phyloP scores from a whole-genome alignment of 2,113 vertebrate genomes.

The Picathartes gymnocephalus region DNA sequence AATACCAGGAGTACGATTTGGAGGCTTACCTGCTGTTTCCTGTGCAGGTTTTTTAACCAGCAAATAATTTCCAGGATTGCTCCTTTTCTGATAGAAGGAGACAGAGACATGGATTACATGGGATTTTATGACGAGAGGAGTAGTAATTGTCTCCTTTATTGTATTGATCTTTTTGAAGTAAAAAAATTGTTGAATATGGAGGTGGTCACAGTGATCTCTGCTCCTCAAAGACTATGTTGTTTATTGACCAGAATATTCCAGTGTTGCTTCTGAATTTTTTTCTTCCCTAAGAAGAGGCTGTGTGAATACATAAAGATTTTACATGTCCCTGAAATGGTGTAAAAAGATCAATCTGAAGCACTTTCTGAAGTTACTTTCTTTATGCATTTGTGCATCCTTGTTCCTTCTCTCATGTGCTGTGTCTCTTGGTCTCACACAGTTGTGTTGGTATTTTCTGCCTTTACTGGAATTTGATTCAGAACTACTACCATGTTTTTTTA shows the following conservation, averaged over 20 bases:
- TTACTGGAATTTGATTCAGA: background rate
- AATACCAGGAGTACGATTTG: background rate
- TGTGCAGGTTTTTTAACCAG: background rate
- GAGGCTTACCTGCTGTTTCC: background rate
- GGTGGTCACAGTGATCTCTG: background rate
- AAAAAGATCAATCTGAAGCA: background rate
- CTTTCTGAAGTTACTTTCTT: background rate
- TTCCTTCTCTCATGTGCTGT: background rate
- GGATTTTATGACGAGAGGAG: background rate
- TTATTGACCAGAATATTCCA: background rate
- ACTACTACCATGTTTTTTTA: background rate
- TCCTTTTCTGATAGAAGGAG: background rate
- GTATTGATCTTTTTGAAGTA: background rate
- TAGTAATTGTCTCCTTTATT: background rate
- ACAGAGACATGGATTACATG: background rate
- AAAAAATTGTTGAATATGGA: background rate
- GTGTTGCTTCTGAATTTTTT: background rate
- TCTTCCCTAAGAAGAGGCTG: background rate
- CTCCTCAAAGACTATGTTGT: background rate
- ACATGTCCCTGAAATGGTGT: background rate
- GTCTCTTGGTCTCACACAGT: background rate
- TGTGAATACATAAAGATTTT: background rate
- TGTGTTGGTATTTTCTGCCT: background rate
- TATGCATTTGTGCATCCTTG: background rate
- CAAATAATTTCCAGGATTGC: background rate